Conservation (phyloP, 2,797 vertebrate genomes). For the Dipus sagitta region DNA sequence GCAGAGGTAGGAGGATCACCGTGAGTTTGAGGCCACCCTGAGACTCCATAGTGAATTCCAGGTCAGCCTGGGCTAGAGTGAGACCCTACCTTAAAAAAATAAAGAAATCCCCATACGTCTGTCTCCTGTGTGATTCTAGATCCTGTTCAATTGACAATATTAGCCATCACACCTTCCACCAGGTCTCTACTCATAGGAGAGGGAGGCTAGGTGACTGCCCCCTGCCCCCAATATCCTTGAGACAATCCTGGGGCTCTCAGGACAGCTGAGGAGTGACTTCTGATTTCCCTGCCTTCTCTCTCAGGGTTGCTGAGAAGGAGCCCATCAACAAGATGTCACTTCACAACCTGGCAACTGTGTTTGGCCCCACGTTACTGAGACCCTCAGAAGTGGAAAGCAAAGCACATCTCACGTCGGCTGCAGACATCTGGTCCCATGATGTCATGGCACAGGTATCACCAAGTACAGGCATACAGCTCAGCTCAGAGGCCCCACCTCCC, state of each 20-base stretch:
- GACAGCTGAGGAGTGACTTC: not conserved
- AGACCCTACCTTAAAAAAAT: too few species aligned
- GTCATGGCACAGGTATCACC: slow-evolving; percentile 97
- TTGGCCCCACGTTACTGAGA: slow-evolving; percentile 97
- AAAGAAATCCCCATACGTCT: too few species aligned
- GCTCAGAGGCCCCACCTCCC: not conserved
- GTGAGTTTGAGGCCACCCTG: too few species aligned
- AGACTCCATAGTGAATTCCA: too few species aligned
- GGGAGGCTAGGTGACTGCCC: fast-evolving
- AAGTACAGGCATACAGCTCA: not conserved
- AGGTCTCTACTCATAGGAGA: not conserved
- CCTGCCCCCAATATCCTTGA: not conserved
- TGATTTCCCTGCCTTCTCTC: not conserved
- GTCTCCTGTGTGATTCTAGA: too few species aligned
- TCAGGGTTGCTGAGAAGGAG: slow-evolving; percentile 98
- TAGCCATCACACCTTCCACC: too few species aligned
- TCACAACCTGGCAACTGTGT: slow-evolving; percentile 98
- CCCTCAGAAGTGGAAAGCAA: slow-evolving; percentile 97
- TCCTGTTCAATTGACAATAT: too few species aligned
- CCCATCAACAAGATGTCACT: slow-evolving; percentile 99
- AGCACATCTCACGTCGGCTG: slow-evolving; percentile 94
- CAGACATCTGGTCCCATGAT: slow-evolving; percentile 99
- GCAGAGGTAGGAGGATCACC: too few species aligned
- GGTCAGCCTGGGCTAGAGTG: too few species aligned
- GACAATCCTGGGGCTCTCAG: not conserved